phyloP scores from a whole-genome alignment of 2,888 invertebrate genomes.

The Allygus modestus region DNA sequence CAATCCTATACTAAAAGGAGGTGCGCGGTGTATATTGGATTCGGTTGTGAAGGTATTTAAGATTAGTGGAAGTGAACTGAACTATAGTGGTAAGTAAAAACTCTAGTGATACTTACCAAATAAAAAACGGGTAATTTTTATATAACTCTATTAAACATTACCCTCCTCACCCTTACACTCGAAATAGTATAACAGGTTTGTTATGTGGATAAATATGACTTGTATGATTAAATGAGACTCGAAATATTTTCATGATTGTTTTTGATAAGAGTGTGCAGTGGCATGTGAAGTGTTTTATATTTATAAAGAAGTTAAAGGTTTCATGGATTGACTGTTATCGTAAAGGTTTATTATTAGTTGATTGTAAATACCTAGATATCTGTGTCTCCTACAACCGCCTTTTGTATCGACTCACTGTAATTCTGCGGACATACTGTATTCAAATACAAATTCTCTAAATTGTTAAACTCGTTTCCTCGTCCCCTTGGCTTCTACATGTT shows the following conservation, averaged over 20 bases:
- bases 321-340: neutral
- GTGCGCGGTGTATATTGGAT: too few species aligned
- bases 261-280: neutral
- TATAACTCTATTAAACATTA: neutral
- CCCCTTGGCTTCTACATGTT: neutral
- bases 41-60: neutral
- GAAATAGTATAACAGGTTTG: neutral
- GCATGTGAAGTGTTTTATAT: neutral
- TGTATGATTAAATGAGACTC: too few species aligned
- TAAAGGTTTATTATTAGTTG: neutral
- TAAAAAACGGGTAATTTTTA: constrained; percentile 29
- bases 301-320: neutral
- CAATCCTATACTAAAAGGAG: neutral
- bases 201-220: too few species aligned
- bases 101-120: neutral
- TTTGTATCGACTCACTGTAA: constrained; percentile 11
- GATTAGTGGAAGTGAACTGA: neutral
- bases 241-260: too few species aligned
- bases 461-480: neutral
- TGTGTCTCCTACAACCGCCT: neutral
- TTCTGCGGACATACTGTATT: neutral
- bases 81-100: neutral
- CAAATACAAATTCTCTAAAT: neutral
- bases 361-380: neutral
- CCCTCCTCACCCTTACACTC: neutral